Evolutionary conservation across 2,888 invertebrate genomes (phyloP), one percentile per base, ranked within the genome.

Genomic region (Tachina fera): DNA sequence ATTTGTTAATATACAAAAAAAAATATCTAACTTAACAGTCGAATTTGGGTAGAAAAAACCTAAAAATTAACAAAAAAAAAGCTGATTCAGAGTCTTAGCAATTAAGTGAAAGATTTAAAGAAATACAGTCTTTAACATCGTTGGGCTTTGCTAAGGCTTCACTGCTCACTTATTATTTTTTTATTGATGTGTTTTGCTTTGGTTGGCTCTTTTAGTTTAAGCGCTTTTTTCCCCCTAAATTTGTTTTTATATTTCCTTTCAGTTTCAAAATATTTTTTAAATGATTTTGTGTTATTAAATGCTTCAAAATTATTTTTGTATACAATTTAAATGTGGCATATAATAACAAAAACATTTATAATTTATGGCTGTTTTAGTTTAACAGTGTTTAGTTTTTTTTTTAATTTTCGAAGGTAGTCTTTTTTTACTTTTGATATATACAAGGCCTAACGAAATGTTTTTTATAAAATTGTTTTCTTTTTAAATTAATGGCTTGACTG

Each of bases 271-370:
- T 10, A 31, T 19, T 63, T 82, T 87, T 86, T 45, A 86, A 87
- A 78, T 79, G 83, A 81, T 85, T 45, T 85, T 45, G 51, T 76
- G 82, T 47, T 53, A 68, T 76, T 76, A 81, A 75, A 86, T 60
- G 56, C 70, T 76, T 79, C 19, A 75, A 43, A 72, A 61, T 47
- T 58, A 58, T 67, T 80, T 39, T 39, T 16, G 9, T 19, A 10
- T 22, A 13, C 47, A 11, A 39, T 11, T 8, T 22, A 45, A 19
- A 4, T 39, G 39, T 56, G 65, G 39, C 53, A 31, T 67, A 53
- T 41, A 60, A 80, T 58, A 60, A 65, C 16, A 84, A 71, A 76
- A 58, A 65, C 56, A 61, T 71, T 80, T 60, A 76, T 84, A 79
- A 84, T 84, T 84, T 84, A 76, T 83, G 70, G 74, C 74, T 58